These are phyloP conservation scores for Idris sp. DNA, from an alignment of 1,140 invertebrate species.

Conservation along the genomic window DNA sequence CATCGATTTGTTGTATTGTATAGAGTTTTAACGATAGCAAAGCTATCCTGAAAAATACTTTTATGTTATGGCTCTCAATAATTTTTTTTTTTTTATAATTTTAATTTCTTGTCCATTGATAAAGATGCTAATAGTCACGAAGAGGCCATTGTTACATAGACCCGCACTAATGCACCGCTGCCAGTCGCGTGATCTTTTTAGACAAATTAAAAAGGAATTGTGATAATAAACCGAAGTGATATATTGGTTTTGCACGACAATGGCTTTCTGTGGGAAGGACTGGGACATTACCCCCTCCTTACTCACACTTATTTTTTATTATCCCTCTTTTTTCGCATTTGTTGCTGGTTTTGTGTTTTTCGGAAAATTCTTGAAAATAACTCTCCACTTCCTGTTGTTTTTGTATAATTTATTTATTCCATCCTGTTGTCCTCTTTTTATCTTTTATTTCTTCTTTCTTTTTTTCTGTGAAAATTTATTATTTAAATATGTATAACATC, in stretches of 20 bases:
- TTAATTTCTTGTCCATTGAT: slow-evolving; percentile 15
- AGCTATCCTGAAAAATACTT: slow-evolving; percentile 17
- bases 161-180: slow-evolving; percentile 50
- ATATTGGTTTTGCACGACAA: slow-evolving; percentile 49
- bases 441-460: slow-evolving; percentile 25
- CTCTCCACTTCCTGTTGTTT: background rate
- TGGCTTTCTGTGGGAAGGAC: slow-evolving; percentile 41
- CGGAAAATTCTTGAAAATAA: slow-evolving; percentile 9
- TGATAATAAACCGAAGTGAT: slow-evolving; percentile 62
- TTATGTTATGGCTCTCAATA: background rate
- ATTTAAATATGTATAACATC: slow-evolving; percentile 38
- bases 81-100: background rate
- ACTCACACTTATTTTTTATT: slow-evolving; percentile 26
- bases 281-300: slow-evolving; percentile 4
- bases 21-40: slow-evolving; percentile 49
- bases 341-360: slow-evolving; percentile 14
- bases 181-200: slow-evolving; percentile 52
- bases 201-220: slow-evolving; percentile 52
- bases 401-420: slow-evolving; percentile 9
- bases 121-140: slow-evolving; percentile 43
- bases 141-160: slow-evolving; percentile 57
- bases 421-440: slow-evolving; percentile 1
- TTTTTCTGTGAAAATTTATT: too few relatives aligned
- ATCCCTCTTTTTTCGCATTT: slow-evolving; percentile 42
- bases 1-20: slow-evolving; percentile 51